Conservation (phyloP, 2,797 vertebrate species). For the Remorina albescens region DNA sequence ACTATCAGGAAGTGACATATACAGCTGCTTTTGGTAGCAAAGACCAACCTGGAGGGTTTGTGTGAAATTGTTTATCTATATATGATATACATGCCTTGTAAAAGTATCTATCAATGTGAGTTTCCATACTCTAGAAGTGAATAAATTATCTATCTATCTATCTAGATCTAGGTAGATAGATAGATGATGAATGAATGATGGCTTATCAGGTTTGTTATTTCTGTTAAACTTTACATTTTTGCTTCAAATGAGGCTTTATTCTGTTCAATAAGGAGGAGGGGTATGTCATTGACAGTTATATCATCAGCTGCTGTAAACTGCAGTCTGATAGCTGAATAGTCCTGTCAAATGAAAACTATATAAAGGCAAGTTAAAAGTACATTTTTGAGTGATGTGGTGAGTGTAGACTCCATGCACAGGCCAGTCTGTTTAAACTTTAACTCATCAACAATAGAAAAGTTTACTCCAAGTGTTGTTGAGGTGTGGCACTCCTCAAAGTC, state of each 20-base stretch:
- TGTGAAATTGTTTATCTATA: background rate
- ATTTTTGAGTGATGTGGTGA: conserved; percentile 27
- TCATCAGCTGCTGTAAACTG: conserved; percentile 9
- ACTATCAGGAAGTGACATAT: background rate
- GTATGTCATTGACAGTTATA: background rate
- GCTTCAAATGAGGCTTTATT: background rate
- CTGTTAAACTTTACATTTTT: background rate
- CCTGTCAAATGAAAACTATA: conserved; percentile 10
- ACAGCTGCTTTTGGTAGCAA: background rate
- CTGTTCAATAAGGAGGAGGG: background rate
- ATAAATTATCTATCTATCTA: too few relatives aligned
- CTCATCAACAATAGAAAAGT: conserved; percentile 3
- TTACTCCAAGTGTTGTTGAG: conserved; percentile 6
- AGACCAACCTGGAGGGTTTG: background rate
- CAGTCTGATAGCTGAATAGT: background rate
- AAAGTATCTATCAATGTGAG: too few relatives aligned
- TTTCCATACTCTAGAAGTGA: too few relatives aligned
- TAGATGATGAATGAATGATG: too few relatives aligned
- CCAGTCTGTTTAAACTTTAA: conserved; percentile 30
- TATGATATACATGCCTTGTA: background rate
- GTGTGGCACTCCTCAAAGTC: background rate
- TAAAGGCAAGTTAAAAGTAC: conserved; percentile 11
- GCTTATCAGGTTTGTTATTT: too few relatives aligned
- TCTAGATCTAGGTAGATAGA: too few relatives aligned
- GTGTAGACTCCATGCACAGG: background rate